These are phyloP conservation scores for Chrysolina oricalcia DNA, from an alignment of 2,888 invertebrate genomes.

Conservation along the genomic window DNA sequence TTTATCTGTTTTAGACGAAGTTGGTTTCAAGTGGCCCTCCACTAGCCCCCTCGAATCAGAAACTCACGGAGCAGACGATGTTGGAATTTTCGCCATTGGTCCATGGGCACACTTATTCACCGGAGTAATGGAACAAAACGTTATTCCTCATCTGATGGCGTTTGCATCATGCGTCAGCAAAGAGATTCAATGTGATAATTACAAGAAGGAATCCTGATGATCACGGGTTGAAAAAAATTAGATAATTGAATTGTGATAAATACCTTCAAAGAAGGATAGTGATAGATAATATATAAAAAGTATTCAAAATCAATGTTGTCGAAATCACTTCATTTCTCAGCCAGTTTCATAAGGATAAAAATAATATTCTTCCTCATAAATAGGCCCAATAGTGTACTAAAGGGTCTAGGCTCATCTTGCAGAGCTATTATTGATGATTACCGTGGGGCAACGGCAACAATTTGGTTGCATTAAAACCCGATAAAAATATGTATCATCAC, in stretches of 20 bases:
- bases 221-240: background rate
- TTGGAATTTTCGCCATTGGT: constrained; percentile 83
- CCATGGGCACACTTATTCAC: constrained; percentile 88
- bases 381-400: no score
- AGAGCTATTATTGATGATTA: no score
- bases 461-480: no score
- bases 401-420: no score
- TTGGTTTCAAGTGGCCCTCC: constrained; percentile 76
- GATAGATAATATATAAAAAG: no score
- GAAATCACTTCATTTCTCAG: no score
- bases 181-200: constrained; percentile 64
- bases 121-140: constrained; percentile 86
- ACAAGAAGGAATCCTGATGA: constrained; percentile 43
- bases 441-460: no score
- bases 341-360: no score
- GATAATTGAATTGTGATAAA: background rate
- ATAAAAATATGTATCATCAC: no score
- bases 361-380: no score
- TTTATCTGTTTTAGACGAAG: constrained; percentile 67
- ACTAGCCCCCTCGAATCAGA: constrained; percentile 77
- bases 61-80: constrained; percentile 88
- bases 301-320: no score
- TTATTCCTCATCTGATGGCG: constrained; percentile 83
- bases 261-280: no score
- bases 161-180: constrained; percentile 83